Percentiles rank a stretch among this genome's conserved stretches.
These are phyloP conservation scores for Ammodramus savannarum DNA, from an alignment of 2,113 vertebrate genomes.

Conservation along the genomic window DNA sequence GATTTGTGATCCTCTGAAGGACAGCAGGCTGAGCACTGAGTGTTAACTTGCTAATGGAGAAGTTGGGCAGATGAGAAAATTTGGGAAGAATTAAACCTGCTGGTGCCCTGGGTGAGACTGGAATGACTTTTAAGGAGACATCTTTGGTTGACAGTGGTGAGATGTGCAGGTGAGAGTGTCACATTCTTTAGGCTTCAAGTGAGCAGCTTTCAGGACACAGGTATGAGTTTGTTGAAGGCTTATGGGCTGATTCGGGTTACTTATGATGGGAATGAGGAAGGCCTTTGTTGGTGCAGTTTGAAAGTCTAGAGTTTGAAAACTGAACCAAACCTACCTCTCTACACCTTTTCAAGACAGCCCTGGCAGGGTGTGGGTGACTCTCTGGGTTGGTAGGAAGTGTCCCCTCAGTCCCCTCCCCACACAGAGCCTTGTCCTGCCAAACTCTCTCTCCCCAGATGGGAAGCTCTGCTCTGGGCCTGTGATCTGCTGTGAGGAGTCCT, in stretches of 20 bases:
- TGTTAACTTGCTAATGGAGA: background rate
- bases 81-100: fast-evolving
- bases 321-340: background rate
- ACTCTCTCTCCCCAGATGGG: background rate
- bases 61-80: background rate
- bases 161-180: background rate
- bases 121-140: background rate
- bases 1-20: background rate
- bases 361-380: background rate
- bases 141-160: background rate
- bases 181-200: background rate
- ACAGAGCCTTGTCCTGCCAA: background rate
- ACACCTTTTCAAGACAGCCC: background rate
- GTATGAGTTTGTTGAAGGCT: background rate
- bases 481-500: slow-evolving; percentile 35
- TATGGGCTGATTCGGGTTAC: background rate
- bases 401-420: background rate
- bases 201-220: background rate
- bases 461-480: background rate
- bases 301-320: background rate
- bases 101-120: background rate
- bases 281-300: background rate
- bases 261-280: background rate
- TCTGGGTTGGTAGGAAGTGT: background rate
- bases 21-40: background rate